Conservation (phyloP, 2,113 vertebrate species). For the Podiceps cristatus region DNA sequence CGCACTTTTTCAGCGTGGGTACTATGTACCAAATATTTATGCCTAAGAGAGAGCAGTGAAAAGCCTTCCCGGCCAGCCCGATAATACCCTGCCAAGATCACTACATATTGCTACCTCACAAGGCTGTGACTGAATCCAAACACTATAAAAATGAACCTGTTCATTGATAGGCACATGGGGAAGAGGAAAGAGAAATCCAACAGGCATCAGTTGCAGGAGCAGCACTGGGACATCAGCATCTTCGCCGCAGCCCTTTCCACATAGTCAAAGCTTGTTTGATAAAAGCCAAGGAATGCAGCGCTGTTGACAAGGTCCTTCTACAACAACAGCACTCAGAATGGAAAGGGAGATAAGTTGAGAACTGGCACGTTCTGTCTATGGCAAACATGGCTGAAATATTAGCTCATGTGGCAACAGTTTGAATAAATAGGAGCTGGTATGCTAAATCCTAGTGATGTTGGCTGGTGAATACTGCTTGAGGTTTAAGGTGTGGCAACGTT, state of each 20-base stretch:
- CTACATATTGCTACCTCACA: not conserved
- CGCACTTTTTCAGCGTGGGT: not conserved
- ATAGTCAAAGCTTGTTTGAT: not conserved
- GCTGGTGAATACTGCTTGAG: slow-evolving; percentile 7
- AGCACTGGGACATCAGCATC: not conserved
- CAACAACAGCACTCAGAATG: not conserved
- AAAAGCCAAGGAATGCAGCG: not conserved
- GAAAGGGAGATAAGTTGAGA: not conserved
- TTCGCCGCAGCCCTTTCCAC: fast-evolving
- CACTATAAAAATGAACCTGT: not conserved
- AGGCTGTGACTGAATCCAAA: not conserved
- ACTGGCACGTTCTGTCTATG: not conserved
- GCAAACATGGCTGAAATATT: not conserved
- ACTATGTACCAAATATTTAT: not conserved
- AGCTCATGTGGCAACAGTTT: not conserved
- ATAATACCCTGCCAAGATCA: not conserved
- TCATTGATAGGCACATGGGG: not conserved
- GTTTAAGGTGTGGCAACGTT: slow-evolving; percentile 23
- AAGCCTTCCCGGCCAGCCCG: not conserved
- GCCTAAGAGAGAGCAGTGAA: not conserved
- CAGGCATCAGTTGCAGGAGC: not conserved
- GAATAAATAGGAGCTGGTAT: slow-evolving; percentile 2
- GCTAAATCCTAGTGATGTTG: not conserved
- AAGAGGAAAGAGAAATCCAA: not conserved
- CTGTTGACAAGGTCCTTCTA: not conserved